phyloP scores from a whole-genome alignment of 2,888 invertebrate genomes.

The Frankliniella intonsa region DNA sequence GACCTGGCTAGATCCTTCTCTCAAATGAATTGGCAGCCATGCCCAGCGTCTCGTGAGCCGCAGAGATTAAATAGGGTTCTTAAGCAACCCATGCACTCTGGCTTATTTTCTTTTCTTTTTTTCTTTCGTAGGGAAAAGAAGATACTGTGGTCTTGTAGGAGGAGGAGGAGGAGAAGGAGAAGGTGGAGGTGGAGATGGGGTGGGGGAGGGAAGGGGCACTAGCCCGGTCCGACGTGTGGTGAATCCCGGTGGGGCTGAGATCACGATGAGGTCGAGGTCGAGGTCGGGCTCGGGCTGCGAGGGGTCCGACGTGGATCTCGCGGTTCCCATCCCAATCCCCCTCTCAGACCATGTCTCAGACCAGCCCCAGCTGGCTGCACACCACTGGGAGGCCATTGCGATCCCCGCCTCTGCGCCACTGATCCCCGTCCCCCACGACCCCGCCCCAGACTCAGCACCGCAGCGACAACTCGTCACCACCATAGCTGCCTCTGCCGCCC shows the following conservation, averaged over 20 bases:
- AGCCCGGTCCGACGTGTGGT: background rate
- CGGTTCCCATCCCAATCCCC: no score
- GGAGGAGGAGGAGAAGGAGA: constrained; percentile 2
- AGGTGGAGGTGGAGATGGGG: constrained; percentile 10
- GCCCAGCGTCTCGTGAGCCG: background rate
- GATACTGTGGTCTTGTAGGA: constrained; percentile 19
- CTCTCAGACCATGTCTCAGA: no score
- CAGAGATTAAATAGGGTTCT: background rate
- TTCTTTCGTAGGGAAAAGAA: constrained; percentile 24
- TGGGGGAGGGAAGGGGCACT: constrained; percentile 15
- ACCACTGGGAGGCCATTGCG: constrained; percentile 8
- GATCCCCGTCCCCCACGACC: constrained; percentile 23
- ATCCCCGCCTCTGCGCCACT: constrained; percentile 4
- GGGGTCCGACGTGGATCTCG: background rate
- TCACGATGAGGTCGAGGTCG: background rate
- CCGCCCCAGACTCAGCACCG: background rate
- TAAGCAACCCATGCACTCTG: background rate
- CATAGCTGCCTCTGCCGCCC: background rate
- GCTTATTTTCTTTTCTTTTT: constrained; percentile 24
- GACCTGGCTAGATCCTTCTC: background rate
- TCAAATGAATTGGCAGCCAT: background rate
- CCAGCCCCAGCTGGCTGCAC: background rate
- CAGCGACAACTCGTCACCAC: constrained; percentile 14
- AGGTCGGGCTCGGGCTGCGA: background rate
- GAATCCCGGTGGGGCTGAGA: constrained; percentile 7